Percentiles rank a stretch among this genome's conserved stretches.
These are phyloP conservation scores for Ernsta delagoae DNA, from an alignment of 2,888 invertebrate genomes.

Conservation along the genomic window DNA sequence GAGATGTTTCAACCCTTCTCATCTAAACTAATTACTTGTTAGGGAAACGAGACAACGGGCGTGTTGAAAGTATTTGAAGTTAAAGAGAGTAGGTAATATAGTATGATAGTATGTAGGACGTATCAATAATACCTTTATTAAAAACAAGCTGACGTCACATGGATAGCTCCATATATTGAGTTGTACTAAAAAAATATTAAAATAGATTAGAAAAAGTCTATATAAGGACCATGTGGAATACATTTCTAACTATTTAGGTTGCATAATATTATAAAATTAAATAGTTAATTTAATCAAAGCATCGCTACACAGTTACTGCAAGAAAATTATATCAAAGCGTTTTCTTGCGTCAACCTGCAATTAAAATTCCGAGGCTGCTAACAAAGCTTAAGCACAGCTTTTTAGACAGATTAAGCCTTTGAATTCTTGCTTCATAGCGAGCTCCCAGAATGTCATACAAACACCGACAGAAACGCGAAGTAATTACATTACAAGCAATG, in stretches of 20 bases:
- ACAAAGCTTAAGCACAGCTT: neutral
- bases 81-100: too few species aligned
- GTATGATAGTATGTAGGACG: too few species aligned
- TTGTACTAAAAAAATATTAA: too few species aligned
- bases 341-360: neutral
- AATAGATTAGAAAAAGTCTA: too few species aligned
- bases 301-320: too few species aligned
- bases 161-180: too few species aligned
- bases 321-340: neutral
- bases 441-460: neutral
- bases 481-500: neutral
- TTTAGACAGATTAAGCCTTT: slow-evolving; percentile 2
- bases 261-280: too few species aligned
- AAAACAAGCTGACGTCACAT: too few species aligned
- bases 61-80: neutral
- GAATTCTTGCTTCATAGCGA: neutral
- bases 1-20: slow-evolving; percentile 1
- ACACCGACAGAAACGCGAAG: neutral
- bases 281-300: too few species aligned
- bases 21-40: neutral
- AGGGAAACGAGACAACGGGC: neutral
- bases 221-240: too few species aligned
- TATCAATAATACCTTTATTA: too few species aligned
- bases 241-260: too few species aligned
- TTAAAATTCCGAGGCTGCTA: neutral